Base-by-base conservation (phyloP, 2,113 vertebrate genomes). In the Arenaria interpres region DNA sequence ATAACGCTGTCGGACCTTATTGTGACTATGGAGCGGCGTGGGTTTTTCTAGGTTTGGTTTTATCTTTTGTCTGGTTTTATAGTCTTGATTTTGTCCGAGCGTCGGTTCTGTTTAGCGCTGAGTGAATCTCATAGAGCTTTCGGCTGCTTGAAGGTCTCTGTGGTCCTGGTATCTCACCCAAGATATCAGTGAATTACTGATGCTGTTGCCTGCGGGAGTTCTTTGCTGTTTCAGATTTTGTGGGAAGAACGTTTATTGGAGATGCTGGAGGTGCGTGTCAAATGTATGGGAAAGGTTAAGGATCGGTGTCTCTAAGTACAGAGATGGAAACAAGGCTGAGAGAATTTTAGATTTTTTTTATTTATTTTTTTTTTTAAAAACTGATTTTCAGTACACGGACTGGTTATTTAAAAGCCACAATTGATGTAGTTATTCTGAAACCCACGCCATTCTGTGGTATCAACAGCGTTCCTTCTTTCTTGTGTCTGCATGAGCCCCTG, bases 361-460 rank as follows among this genome's bases (percentile, higher is more conserved):
- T 95, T 75, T 91, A 80, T 66, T 63, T 28, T 2, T 80, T 27
- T 95, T 72, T 91, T 85, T 67, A 43, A 46, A 43, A 46, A 23
- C 16, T n/a, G 78, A 45, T 64, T 95, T 88, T 80, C 72, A 71
- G 53, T 88, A 37, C 1, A 1, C 81, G 71, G 68, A 75, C 77
- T 90, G 79, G 62, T 83, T 95, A 74, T 88, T 96, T 94, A 92
- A 96, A 96, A 76, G 66, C 10, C 80, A 25, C 90, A 92, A 13
- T 92, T 85, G 39, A 74, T 88, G 75, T 93, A 81, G 79, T 86
- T 93, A 39, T 90, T 94, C 72, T 90, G 71, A 93, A 95, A 88
- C 82, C 83, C 85, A 93, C 11, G 33, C 92, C 83, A 85, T 95
- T 95, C 94, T 96, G 60, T 95, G 92, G 37, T 84, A 79, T 88